Conservation (phyloP, 2,797 vertebrate genomes). For the Selene dorsalis region DNA sequence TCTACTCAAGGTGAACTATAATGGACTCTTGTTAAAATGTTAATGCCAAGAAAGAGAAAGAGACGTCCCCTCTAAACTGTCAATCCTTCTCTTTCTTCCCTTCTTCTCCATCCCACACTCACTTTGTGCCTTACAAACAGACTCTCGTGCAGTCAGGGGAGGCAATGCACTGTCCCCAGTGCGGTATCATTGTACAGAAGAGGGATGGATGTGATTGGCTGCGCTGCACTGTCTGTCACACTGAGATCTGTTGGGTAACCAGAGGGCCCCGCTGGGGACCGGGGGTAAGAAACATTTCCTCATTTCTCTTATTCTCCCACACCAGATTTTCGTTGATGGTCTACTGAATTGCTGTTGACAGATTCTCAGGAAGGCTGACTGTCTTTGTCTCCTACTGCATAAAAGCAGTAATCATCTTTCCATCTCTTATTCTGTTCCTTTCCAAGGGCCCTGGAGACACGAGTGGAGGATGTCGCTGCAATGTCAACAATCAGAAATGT, state of each 20-base stretch:
- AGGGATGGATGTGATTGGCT: constrained; percentile 90
- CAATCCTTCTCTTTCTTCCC: not conserved
- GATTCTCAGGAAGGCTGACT: not conserved
- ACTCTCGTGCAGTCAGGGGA: constrained; percentile 87
- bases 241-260: constrained; percentile 90
- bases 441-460: constrained; percentile 92
- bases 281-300: constrained; percentile 67
- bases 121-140: constrained; percentile 64
- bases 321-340: not conserved
- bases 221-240: constrained; percentile 88
- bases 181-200: constrained; percentile 88
- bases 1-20: constrained; percentile 85
- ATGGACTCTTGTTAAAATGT: not conserved
- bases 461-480: constrained; percentile 89
- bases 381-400: not conserved
- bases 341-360: not conserved
- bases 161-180: constrained; percentile 88
- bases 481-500: constrained; percentile 88
- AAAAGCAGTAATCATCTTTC: not conserved
- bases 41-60: not conserved
- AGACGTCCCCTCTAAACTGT: not conserved
- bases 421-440: constrained; percentile 14
- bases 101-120: not conserved
- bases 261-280: constrained; percentile 88
- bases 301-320: not conserved